Conservation (phyloP, 2,888 invertebrate genomes). For the Baccha elongata region DNA sequence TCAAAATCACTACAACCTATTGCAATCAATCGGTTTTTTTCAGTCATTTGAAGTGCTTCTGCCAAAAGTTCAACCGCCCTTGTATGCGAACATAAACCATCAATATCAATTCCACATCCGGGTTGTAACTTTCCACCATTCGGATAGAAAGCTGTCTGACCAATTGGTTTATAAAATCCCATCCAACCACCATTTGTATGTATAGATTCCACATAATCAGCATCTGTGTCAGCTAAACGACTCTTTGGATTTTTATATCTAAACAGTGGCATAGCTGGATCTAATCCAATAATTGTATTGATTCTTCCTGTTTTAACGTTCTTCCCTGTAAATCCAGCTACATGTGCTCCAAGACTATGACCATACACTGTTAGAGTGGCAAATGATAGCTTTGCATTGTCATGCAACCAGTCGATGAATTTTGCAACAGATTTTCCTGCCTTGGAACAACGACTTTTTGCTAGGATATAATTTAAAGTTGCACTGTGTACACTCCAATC, state of each 20-base stretch:
- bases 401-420: constrained; percentile 80
- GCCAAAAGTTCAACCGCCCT: constrained; percentile 79
- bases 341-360: constrained; percentile 84
- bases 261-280: constrained; percentile 75
- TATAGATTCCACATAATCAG: constrained; percentile 74
- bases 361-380: constrained; percentile 83
- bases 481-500: constrained; percentile 84
- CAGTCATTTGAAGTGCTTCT: constrained; percentile 78
- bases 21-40: constrained; percentile 21
- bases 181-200: constrained; percentile 73
- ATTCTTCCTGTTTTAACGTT: constrained; percentile 83
- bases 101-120: constrained; percentile 81
- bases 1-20: constrained; percentile 28
- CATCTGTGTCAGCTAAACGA: constrained; percentile 70
- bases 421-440: constrained; percentile 70
- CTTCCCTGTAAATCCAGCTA: constrained; percentile 84
- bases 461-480: constrained; percentile 83
- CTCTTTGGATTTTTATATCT: constrained; percentile 33
- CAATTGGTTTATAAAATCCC: constrained; percentile 74
- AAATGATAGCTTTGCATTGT: constrained; percentile 82
- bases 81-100: constrained; percentile 79
- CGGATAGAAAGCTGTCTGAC: constrained; percentile 83
- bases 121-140: constrained; percentile 83
- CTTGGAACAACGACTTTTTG: constrained; percentile 79
- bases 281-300: constrained; percentile 83